These are phyloP conservation scores for Meganola albula DNA, from an alignment of 2,888 invertebrate species.

Conservation along the genomic window DNA sequence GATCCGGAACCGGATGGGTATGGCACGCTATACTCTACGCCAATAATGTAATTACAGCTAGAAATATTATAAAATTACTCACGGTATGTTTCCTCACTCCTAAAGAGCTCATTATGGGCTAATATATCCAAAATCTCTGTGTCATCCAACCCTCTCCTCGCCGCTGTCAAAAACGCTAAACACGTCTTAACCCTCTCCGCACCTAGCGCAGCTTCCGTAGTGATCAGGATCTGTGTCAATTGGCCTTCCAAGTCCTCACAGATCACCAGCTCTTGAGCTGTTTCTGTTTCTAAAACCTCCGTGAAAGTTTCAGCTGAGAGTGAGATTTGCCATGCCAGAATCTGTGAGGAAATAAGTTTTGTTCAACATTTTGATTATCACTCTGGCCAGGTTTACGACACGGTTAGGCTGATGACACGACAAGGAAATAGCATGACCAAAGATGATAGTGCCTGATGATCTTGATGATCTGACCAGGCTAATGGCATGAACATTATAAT, in stretches of 20 bases:
- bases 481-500: too few relatives aligned
- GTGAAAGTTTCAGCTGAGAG: slow-evolving; percentile 70
- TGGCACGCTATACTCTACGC: too few relatives aligned
- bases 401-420: too few relatives aligned
- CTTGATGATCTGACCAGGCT: too few relatives aligned
- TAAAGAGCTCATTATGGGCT: slow-evolving; percentile 80
- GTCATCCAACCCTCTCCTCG: slow-evolving; percentile 87
- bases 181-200: slow-evolving; percentile 81
- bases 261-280: slow-evolving; percentile 55
- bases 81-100: slow-evolving; percentile 81
- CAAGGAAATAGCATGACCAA: too few relatives aligned
- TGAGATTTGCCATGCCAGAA: slow-evolving; percentile 72
- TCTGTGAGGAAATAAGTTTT: slow-evolving; percentile 36
- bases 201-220: slow-evolving; percentile 82
- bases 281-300: slow-evolving; percentile 59
- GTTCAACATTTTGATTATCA: too few relatives aligned
- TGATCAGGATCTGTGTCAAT: slow-evolving; percentile 81
- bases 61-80: too few relatives aligned
- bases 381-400: too few relatives aligned
- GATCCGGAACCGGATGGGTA: too few relatives aligned
- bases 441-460: too few relatives aligned
- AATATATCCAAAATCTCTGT: slow-evolving; percentile 87
- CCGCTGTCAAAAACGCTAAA: slow-evolving; percentile 84
- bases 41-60: neutral
- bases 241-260: slow-evolving; percentile 77